Evolutionary conservation across 2,888 invertebrate species (phyloP).

Genomic region (Watsonalla binaria): DNA sequence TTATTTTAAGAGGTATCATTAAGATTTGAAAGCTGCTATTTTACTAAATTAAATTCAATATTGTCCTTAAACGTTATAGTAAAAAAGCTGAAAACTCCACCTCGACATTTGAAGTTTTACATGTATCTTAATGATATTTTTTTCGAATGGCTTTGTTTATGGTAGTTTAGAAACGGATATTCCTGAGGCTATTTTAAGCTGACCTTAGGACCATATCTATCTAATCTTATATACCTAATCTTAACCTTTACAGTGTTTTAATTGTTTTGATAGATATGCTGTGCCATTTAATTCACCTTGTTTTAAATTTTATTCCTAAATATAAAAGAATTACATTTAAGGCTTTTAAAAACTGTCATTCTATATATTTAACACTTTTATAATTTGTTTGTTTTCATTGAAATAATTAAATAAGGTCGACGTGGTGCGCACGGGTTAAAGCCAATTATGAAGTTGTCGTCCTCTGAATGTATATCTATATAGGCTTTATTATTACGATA

Average conservation of each 20-base stretch:
- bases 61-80: too few relatives aligned
- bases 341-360: too few relatives aligned
- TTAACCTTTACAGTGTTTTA: neutral
- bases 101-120: too few relatives aligned
- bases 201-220: neutral
- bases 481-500: neutral
- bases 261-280: neutral
- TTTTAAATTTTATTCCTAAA: neutral
- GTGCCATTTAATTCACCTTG: neutral
- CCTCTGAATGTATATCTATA: slow-evolving; percentile 22
- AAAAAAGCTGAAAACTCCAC: too few relatives aligned
- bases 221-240: neutral
- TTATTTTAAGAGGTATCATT: too few relatives aligned
- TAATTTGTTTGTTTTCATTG: slow-evolving; percentile 9
- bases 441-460: slow-evolving; percentile 22
- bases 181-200: neutral
- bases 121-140: too few relatives aligned
- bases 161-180: neutral
- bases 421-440: slow-evolving; percentile 20
- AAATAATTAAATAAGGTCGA: slow-evolving; percentile 22
- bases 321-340: neutral
- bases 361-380: neutral
- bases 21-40: too few relatives aligned
- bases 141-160: too few relatives aligned
- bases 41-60: too few relatives aligned